These are phyloP conservation scores for Leucoptera coffeella DNA, from an alignment of 2,888 invertebrate genomes.

Conservation along the genomic window DNA sequence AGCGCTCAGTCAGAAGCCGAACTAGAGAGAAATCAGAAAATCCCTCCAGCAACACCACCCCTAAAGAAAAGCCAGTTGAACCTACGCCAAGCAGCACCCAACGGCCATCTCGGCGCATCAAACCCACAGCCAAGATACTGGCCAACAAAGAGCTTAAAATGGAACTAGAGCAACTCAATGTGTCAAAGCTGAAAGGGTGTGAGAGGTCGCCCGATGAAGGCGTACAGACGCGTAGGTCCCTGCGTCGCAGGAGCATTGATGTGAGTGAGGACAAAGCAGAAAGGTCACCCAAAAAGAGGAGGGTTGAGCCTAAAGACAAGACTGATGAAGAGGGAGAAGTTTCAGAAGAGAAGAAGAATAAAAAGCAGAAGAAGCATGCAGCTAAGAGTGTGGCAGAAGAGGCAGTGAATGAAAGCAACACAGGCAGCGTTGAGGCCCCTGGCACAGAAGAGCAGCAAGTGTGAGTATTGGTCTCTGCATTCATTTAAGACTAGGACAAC, in stretches of 20 bases:
- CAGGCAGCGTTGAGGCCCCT: no score
- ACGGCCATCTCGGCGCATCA: conserved; percentile 47
- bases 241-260: conserved; percentile 14
- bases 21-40: conserved; percentile 58
- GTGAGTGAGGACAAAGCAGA: conserved; percentile 1
- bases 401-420: no score
- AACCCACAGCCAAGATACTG: conserved; percentile 61
- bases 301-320: conserved; percentile 8
- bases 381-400: no score
- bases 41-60: conserved; percentile 62
- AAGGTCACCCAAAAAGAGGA: conserved; percentile 3
- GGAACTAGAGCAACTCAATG: conserved; percentile 52
- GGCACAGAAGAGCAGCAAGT: no score
- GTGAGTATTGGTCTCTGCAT: no score
- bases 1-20: conserved; percentile 58
- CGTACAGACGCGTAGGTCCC: conserved; percentile 25
- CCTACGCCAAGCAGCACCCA: conserved; percentile 26
- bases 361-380: no score
- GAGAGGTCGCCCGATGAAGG: conserved; percentile 30
- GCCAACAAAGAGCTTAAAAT: conserved; percentile 58
- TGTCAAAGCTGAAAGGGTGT: conserved; percentile 29
- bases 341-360: no score
- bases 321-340: conserved; percentile 12
- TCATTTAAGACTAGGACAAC: no score
- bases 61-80: conserved; percentile 65